Evolutionary conservation across 2,797 vertebrate genomes (phyloP).

Genomic region (Mus minutoides): DNA sequence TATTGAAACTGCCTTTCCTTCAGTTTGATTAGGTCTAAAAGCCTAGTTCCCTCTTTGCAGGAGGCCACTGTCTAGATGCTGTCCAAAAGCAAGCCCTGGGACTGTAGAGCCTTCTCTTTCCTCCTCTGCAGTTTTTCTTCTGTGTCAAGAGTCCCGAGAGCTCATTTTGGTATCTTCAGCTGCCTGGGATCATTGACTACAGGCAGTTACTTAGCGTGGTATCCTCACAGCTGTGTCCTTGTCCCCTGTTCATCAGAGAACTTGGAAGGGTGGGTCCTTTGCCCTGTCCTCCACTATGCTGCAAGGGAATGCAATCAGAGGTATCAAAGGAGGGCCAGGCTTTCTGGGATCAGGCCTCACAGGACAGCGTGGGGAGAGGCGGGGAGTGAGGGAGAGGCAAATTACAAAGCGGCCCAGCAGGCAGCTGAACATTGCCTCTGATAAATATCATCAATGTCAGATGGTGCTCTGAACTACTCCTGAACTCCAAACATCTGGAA

Average conservation of each 20-base stretch:
- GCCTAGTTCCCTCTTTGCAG: background rate
- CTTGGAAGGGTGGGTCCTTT: background rate
- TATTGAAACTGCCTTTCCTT: background rate
- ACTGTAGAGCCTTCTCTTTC: background rate
- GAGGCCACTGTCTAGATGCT: background rate
- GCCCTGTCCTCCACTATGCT: background rate
- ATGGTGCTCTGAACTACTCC: constrained; percentile 72
- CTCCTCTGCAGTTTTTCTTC: background rate
- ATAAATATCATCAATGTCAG: constrained; percentile 64
- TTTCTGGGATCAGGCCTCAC: background rate
- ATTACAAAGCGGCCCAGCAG: background rate
- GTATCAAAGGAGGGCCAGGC: background rate
- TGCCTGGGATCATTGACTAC: background rate
- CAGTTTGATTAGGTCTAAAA: background rate
- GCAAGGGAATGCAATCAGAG: background rate
- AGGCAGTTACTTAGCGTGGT: background rate
- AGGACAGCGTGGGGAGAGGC: rapidly evolving
- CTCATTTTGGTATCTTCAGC: rapidly evolving
- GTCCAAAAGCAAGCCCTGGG: background rate
- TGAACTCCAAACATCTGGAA: constrained; percentile 78
- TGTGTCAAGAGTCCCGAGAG: background rate
- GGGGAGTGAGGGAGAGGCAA: background rate
- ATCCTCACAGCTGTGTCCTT: background rate
- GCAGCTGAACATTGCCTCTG: background rate
- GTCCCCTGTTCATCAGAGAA: background rate